phyloP scores from a whole-genome alignment of 2,888 invertebrate genomes.

The Tethea ocularis region DNA sequence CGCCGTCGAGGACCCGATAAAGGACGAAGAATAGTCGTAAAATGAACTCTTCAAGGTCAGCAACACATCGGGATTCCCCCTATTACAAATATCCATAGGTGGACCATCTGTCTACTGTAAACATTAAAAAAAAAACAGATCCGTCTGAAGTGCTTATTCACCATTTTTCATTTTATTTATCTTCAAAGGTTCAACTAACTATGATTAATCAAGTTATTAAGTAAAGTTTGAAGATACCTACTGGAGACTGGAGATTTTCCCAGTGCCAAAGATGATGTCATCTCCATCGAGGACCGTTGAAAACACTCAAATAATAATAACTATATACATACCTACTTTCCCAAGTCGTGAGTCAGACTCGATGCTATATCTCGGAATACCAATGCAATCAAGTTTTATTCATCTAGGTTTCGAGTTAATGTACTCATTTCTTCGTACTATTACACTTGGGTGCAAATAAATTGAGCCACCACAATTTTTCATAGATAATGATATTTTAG shows the following conservation, averaged over 20 bases:
- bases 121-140: background rate
- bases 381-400: background rate
- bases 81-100: no score
- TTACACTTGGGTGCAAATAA: no score
- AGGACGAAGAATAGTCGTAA: no score
- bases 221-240: background rate
- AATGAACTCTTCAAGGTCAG: no score
- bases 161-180: background rate
- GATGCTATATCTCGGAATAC: background rate
- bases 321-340: background rate
- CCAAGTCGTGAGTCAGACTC: background rate
- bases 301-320: slow-evolving; percentile 1
- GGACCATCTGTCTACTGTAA: no score
- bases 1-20: no score
- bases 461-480: no score
- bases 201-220: background rate
- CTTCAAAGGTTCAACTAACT: background rate
- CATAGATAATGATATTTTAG: no score
- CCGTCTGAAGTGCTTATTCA: background rate
- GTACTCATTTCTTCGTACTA: background rate
- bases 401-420: background rate
- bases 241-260: background rate
- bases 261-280: background rate
- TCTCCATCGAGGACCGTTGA: background rate
- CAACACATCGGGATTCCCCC: no score